Percentiles rank a stretch among this genome's conserved stretches.
These are phyloP conservation scores for Atopsyche davidsoni DNA, from an alignment of 1,140 invertebrate species.

Conservation along the genomic window DNA sequence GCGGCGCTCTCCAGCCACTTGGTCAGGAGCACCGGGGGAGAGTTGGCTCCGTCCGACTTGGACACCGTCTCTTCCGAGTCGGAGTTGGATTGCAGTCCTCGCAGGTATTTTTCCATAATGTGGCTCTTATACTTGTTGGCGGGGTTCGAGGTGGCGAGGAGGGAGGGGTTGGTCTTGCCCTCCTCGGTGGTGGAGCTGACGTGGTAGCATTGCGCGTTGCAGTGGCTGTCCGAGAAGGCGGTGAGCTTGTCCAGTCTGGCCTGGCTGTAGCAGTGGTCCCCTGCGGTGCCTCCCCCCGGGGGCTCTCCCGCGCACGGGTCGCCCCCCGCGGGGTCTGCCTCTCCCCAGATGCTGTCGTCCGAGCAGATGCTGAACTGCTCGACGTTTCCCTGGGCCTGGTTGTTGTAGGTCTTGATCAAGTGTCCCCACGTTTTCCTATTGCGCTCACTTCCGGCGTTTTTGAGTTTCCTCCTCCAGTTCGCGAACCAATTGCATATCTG, in stretches of 20 bases:
- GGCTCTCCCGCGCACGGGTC: constrained; percentile 28
- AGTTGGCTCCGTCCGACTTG: constrained; percentile 35
- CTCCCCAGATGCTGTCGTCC: constrained; percentile 67
- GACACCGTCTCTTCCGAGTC: constrained; percentile 29
- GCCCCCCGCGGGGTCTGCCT: constrained; percentile 42
- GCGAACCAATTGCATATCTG: constrained; percentile 74
- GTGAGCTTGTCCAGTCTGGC: constrained; percentile 8
- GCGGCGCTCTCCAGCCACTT: constrained; percentile 66
- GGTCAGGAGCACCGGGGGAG: constrained; percentile 48
- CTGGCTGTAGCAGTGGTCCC: constrained; percentile 31
- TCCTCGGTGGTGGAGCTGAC: constrained; percentile 41
- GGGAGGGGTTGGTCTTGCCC: constrained; percentile 16
- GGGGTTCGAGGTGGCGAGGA: constrained; percentile 25
- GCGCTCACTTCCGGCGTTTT: constrained; percentile 59
- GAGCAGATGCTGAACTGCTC: constrained; percentile 70
- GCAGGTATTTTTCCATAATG: constrained; percentile 53
- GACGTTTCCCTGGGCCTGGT: constrained; percentile 62
- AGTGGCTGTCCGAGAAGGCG: constrained; percentile 25
- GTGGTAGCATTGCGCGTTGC: constrained; percentile 34
- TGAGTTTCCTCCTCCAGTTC: constrained; percentile 66
- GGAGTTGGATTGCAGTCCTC: constrained; percentile 20
- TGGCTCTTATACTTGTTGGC: constrained; percentile 49
- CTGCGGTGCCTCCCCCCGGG: constrained; percentile 1
- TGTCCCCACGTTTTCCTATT: constrained; percentile 63
- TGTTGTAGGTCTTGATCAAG: constrained; percentile 65